These are phyloP conservation scores for Prionace glauca DNA, from an alignment of 2,797 vertebrate species.

Conservation along the genomic window DNA sequence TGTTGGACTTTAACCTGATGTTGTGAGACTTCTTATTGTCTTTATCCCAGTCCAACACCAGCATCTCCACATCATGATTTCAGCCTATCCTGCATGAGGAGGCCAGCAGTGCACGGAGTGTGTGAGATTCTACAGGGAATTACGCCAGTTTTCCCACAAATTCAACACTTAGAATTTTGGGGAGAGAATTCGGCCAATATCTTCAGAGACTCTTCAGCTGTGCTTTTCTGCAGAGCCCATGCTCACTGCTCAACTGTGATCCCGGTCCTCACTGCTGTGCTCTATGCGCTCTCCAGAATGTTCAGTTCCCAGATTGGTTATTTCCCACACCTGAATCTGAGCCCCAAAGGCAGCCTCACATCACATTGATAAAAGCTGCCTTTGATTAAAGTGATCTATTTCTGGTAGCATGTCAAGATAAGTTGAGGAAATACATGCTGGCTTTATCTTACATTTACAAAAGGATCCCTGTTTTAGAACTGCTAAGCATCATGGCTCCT, in stretches of 20 bases:
- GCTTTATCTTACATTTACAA: not conserved
- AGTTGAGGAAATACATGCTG: not conserved
- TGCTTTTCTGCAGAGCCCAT: not conserved
- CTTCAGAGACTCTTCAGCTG: not conserved
- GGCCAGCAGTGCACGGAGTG: too few species aligned
- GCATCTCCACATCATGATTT: too few species aligned
- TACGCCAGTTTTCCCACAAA: too few species aligned
- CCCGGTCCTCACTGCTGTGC: not conserved
- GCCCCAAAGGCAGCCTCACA: not conserved
- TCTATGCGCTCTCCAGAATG: not conserved
- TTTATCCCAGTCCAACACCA: too few species aligned
- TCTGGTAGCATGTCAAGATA: not conserved
- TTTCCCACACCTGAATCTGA: not conserved
- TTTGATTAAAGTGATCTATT: not conserved
- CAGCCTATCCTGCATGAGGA: too few species aligned
- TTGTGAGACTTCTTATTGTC: too few species aligned
- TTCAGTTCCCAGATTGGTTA: not conserved
- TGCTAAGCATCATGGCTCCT: not conserved
- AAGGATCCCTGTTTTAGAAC: not conserved
- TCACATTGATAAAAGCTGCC: not conserved
- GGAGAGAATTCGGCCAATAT: too few species aligned
- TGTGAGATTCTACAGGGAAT: too few species aligned
- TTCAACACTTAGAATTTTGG: too few species aligned
- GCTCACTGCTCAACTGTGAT: not conserved
- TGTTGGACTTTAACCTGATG: too few species aligned